Base-by-base conservation (phyloP, 2,113 vertebrate species). In the Etheostoma spectabile region DNA sequence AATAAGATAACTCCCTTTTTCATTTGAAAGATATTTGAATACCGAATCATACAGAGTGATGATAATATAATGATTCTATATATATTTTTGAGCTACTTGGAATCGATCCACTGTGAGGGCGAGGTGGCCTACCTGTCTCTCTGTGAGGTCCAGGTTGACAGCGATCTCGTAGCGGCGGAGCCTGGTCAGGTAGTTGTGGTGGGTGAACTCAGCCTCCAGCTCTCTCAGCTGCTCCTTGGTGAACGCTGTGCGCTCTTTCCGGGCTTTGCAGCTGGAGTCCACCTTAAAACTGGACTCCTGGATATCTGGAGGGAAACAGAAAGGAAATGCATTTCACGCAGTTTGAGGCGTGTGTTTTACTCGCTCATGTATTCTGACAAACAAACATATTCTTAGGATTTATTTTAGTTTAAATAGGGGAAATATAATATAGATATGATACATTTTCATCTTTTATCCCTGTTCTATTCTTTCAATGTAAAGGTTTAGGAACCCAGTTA, bases 101-200 rank as follows among this genome's bases (percentile, higher is more conserved):
- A 42, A 42, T 42, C 38, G 11, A 42, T 42, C 38, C 38, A 42
- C 0, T 46, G n/a, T 63, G 24, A 27, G 30, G 42, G 42, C 7
- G 2, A 1, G 10, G 22, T 0, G 18, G 22, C 0, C 22, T 91
- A 99, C 98, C 95, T 99, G 98, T 95, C 98, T 95, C 89, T 99
- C 98, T 0, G 98, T 99, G 92, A 99, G 97, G 86, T 99, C 98
- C 92, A 99, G 95, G 92, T 99, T 99, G 68, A 99, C 97, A 0
- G 98, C 98, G 33, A 99, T 99, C 95, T 99, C 98, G 0, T 99
- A 99, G 95, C 98, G 96, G 15, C 98, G 96, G 30, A 99, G 97
- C 61, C 98, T 89, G 5, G 98, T 99, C 96, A 99, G 90, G 92
- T 99, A 99, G 95, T 99, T 99, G 6, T 99, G 98, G 82, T 99